These are phyloP conservation scores for Gasterosteus nipponicus DNA, from an alignment of 2,113 vertebrate species.

Conservation along the genomic window DNA sequence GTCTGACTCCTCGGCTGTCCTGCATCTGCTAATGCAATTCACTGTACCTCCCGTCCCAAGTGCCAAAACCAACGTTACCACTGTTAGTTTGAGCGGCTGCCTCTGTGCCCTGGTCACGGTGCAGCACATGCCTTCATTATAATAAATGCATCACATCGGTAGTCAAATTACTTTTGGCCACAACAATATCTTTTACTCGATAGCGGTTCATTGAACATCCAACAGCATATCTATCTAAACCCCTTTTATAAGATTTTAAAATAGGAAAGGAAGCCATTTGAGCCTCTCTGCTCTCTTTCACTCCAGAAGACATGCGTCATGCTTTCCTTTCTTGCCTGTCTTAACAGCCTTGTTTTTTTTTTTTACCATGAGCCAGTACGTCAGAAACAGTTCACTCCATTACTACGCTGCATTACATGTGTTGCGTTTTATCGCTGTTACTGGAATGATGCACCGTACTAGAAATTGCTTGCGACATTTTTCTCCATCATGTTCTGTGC, in stretches of 20 bases:
- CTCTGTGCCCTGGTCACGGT: conserved; percentile 18
- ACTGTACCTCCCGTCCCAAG: conserved; percentile 44
- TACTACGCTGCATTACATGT: neutral
- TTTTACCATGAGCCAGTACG: neutral
- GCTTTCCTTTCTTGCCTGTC: conserved; percentile 1
- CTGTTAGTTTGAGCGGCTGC: conserved; percentile 19
- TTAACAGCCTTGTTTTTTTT: neutral
- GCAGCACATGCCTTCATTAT: conserved; percentile 16
- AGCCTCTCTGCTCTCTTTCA: conserved; percentile 16
- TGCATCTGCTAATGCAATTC: conserved; percentile 11
- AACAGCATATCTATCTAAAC: conserved; percentile 3
- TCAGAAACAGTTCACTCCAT: conserved; percentile 5
- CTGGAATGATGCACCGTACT: conserved; percentile 6
- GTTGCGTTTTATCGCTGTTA: conserved; percentile 25
- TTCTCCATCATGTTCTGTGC: conserved; percentile 26
- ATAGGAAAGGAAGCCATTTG: conserved; percentile 14
- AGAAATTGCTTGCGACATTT: too few relatives aligned
- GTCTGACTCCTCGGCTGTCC: neutral
- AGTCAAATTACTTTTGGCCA: conserved; percentile 8
- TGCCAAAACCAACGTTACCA: conserved; percentile 50
- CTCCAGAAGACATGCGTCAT: conserved; percentile 3
- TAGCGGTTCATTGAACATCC: conserved; percentile 32
- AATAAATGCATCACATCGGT: conserved; percentile 11
- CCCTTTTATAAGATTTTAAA: neutral
- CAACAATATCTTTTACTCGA: conserved; percentile 9